Evolutionary conservation across 2,113 vertebrate genomes (phyloP), one percentile per base, ranked within the genome.

Genomic region (Aphyosemion australe): DNA sequence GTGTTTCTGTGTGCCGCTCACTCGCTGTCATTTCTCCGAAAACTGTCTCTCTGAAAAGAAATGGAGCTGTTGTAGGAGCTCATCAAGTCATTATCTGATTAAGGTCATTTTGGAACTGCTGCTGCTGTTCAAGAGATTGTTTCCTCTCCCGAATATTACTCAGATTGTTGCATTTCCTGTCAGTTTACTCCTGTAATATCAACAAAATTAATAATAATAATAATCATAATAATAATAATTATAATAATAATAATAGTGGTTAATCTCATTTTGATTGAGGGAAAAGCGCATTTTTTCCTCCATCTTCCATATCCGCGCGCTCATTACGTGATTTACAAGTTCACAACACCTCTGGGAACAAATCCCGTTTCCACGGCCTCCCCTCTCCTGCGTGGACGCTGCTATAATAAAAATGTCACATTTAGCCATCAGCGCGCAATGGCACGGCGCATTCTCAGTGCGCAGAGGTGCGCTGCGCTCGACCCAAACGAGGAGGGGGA

Each of bases 401-500:
- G 5, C 74, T 76, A 71, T 74, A 75, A 87, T 87, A 86, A 87
- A 90, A 77, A 72, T 76, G 76, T 87, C 85, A 74, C 72, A 81
- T 81, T 48, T 65, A 72, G 65, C 82, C 80, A 82, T 88, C 81
- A 76, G 74, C 42, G 83, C 74, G 64, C 66, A 51, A 31, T 78
- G 68, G 57, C 82, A 75, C 57, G 16, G 75, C 74, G 58, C 71
- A 55, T 82, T 83, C 90, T 89, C 86, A 82, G 76, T 77, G 84
- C 78, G 50, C 89, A 88, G 90, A 94, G 93, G 90, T 92, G 92
- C 90, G 66, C 73, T 68, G 69, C 72, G 62, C 80, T 73, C 69
- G 49, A 57, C 76, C 66, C 57, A 69, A 51, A 72, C 72, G 52
- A 34, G 52, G 88, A 45, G 43, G 16, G 15, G 12, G 18, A 87